Base-by-base conservation (phyloP, 1,140 invertebrate genomes). In the Zeugodacus cucurbitae region DNA sequence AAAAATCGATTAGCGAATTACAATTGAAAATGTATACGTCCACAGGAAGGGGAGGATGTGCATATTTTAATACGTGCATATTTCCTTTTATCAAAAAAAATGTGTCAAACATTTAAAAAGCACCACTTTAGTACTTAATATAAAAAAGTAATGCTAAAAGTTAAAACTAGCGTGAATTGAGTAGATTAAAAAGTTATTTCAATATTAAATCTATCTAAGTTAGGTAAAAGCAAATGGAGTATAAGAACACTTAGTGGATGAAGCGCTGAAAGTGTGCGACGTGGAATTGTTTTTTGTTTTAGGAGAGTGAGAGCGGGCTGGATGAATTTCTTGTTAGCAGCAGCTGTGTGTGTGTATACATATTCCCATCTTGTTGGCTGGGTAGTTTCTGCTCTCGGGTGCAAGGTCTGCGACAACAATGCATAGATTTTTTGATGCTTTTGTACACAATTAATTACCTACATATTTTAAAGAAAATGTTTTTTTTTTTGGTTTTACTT, bases 1-100 rank as follows among this genome's bases (percentile, higher is more conserved):
- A 82, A 82, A 74, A 82, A 48, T 82, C 74, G 74, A 48, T 82
- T 82, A n/a, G 17, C 10, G 3, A 82, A 48, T 82, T 48, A 41
- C 74, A 82, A 29, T 82, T 82, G 41, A 34, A 82, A 48, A 82
- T 74, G 67, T 74, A 74, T 82, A 82, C 22, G 44, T 22, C 2
- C 37, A 41, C 2, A 82, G n/a, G 22, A 48, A 26, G 41, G 74
- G 74, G 34, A 48, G 64, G 32, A 70, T 70, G 5, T 32, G 58
- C 6, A 62, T 22, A 62, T 22, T 62, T 62, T 26, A 62, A 62
- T n/a, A 62, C 10, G 58, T 62, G 58, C 22, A 62, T 26, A 62
- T 62, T 62, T 62, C n/a, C 58, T 59, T 59, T 59, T n/a, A n/a
- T 59, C 58, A 22, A 1, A 1, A 8, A n/a, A 26, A 62, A 62